phyloP scores from a whole-genome alignment of 1,140 invertebrate genomes.

The Pogonognathellus flavescens region DNA sequence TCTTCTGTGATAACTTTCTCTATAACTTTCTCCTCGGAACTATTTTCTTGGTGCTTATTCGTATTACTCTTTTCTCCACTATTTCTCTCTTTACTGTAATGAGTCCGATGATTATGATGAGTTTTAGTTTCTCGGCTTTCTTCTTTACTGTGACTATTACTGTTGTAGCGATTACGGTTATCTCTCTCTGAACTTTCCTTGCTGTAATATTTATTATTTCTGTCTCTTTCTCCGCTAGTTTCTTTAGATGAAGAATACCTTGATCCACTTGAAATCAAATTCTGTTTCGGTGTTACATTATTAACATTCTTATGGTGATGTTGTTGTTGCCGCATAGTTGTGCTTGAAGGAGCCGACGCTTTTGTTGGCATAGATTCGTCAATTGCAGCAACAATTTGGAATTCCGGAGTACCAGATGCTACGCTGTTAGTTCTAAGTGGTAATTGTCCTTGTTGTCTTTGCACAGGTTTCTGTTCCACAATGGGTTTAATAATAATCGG shows the following conservation, averaged over 20 bases:
- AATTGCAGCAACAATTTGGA: slow-evolving; percentile 16
- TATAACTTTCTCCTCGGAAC: slow-evolving; percentile 59
- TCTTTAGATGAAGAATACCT: slow-evolving; percentile 7
- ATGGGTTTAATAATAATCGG: background rate
- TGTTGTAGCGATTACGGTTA: background rate
- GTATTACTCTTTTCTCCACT: background rate
- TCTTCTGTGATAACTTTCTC: slow-evolving; percentile 63
- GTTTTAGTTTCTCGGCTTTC: background rate
- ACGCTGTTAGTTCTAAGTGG: background rate
- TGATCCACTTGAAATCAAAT: background rate
- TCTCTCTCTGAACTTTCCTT: background rate
- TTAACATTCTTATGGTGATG: background rate
- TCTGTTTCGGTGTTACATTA: slow-evolving; percentile 26
- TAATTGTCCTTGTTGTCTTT: background rate
- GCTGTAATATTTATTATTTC: slow-evolving; percentile 15
- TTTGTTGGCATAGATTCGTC: slow-evolving; percentile 16
- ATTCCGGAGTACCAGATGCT: background rate
- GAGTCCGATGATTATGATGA: background rate
- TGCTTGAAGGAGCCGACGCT: background rate
- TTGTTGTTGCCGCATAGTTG: background rate
- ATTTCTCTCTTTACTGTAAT: slow-evolving; percentile 7
- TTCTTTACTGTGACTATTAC: slow-evolving; percentile 1
- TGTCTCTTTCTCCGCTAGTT: slow-evolving; percentile 22
- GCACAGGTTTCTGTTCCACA: background rate
- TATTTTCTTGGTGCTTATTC: slow-evolving; percentile 30